Conservation (phyloP, 2,888 invertebrate genomes). For the Glaucopsyche alexis region DNA sequence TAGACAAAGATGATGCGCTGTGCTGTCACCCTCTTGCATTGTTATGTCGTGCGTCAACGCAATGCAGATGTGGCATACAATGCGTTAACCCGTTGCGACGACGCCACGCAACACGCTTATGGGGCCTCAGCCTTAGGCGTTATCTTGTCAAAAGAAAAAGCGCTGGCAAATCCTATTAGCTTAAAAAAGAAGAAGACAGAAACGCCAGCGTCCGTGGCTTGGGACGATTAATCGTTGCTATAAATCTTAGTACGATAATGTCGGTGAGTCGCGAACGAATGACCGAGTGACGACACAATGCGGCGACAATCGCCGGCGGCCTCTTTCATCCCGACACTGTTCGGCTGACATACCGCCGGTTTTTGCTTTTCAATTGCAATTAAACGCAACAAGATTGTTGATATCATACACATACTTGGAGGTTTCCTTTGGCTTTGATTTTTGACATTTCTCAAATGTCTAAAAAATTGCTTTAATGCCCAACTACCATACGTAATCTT, state of each 20-base stretch:
- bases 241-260: constrained; percentile 78
- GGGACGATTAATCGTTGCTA: constrained; percentile 69
- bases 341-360: constrained; percentile 48
- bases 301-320: constrained; percentile 75
- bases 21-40: too few species aligned
- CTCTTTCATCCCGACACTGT: constrained; percentile 75
- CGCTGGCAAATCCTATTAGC: too few species aligned
- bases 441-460: background rate
- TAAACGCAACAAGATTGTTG: constrained; percentile 28
- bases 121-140: too few species aligned
- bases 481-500: too few species aligned
- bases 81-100: too few species aligned
- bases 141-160: too few species aligned
- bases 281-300: constrained; percentile 79
- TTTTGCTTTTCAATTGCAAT: constrained; percentile 32
- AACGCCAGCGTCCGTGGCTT: constrained; percentile 44
- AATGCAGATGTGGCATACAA: too few species aligned
- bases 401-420: constrained; percentile 5
- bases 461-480: background rate
- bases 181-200: background rate
- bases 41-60: too few species aligned
- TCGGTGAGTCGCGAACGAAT: constrained; percentile 45
- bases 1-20: too few species aligned
- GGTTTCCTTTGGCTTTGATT: background rate
- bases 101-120: too few species aligned